A percentile compares a stretch with the other conserved stretches of the same genome.
Conservation (phyloP, 2,113 vertebrate species). For the Oryzias celebensis region DNA sequence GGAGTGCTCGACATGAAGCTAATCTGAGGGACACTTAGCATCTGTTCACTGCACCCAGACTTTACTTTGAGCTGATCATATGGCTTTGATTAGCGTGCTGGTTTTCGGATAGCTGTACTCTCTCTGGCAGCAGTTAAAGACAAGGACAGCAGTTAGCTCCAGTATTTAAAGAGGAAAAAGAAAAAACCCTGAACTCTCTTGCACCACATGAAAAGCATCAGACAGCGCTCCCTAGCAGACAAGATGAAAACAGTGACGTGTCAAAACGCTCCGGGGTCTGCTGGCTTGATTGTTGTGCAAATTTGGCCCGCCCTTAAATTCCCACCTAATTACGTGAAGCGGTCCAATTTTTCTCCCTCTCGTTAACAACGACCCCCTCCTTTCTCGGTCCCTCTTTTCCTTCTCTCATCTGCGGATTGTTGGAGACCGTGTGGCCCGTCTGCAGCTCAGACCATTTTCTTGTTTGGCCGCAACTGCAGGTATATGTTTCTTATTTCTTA, state of each 20-base stretch:
- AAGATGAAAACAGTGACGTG: conserved; percentile 37
- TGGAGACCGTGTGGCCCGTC: conserved; percentile 57
- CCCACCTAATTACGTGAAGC: conserved; percentile 55
- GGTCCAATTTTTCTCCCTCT: conserved; percentile 50
- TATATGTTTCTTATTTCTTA: conserved; percentile 39
- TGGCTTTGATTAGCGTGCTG: conserved; percentile 70
- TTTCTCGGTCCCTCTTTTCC: conserved; percentile 34
- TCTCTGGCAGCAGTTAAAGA: conserved; percentile 62
- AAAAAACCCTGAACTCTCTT: conserved; percentile 21
- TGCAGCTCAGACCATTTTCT: conserved; percentile 37
- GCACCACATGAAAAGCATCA: conserved; percentile 33
- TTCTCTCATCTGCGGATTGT: conserved; percentile 42
- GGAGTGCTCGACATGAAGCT: conserved; percentile 48
- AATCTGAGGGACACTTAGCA: conserved; percentile 70
- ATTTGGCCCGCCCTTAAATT: conserved; percentile 58
- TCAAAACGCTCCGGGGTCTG: conserved; percentile 35
- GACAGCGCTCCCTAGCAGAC: conserved; percentile 17
- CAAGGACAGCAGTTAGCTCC: conserved; percentile 66
- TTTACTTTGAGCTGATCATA: conserved; percentile 70
- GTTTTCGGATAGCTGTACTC: conserved; percentile 60
- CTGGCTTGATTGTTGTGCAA: conserved; percentile 49
- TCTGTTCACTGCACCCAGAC: conserved; percentile 66
- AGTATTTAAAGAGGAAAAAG: conserved; percentile 29
- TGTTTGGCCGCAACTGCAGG: conserved; percentile 29
- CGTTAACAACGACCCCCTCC: conserved; percentile 63